phyloP scores from a whole-genome alignment of 2,888 invertebrate genomes.

The Cryptus viduatorius region DNA sequence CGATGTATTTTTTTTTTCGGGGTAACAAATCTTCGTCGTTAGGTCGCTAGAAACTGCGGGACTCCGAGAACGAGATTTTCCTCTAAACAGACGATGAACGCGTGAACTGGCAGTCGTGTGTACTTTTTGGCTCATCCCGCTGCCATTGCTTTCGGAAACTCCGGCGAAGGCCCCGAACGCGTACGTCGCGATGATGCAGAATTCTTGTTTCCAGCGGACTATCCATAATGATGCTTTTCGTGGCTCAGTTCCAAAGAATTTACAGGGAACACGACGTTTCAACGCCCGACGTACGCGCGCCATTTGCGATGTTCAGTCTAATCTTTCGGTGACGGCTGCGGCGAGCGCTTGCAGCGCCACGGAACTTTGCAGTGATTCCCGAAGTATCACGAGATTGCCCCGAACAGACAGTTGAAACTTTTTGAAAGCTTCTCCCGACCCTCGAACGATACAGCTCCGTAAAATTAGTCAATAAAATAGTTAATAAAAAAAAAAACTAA shows the following conservation, averaged over 20 bases:
- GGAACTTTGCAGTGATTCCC: conserved; percentile 3
- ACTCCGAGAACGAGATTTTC: neutral
- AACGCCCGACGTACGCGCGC: conserved; percentile 56
- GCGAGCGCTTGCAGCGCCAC: conserved; percentile 7
- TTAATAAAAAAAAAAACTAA: neutral
- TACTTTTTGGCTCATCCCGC: neutral
- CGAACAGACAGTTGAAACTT: no score
- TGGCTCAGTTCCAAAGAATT: neutral
- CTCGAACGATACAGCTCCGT: no score
- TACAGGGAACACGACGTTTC: conserved; percentile 36
- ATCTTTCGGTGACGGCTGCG: neutral
- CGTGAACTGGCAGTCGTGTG: neutral
- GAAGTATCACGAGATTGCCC: neutral
- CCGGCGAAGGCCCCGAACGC: neutral
- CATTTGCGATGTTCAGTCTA: conserved; percentile 51
- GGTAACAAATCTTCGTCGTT: neutral
- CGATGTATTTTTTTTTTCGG: neutral
- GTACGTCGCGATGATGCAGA: neutral
- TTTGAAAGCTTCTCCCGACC: no score
- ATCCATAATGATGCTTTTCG: conserved; percentile 2
- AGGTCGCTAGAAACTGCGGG: neutral
- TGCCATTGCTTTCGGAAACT: neutral
- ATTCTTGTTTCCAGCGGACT: conserved; percentile 7
- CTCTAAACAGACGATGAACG: neutral
- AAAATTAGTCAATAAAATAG: neutral